Conservation (phyloP, 2,888 invertebrate species). For the Pseudeuparius sepicola region DNA sequence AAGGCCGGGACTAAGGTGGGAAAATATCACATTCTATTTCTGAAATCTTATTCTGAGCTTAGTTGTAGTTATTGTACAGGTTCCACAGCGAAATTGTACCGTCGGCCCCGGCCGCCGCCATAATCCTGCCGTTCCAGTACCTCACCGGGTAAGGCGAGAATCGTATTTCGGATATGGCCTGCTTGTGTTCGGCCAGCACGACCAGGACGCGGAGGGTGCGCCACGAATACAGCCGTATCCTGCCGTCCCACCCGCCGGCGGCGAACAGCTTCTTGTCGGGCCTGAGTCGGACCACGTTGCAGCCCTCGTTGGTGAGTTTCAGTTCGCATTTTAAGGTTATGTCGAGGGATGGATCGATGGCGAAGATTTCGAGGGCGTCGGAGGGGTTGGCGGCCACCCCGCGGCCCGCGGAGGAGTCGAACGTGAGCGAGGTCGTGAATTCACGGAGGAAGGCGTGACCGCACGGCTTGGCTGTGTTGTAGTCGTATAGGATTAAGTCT, state of each 20-base stretch:
- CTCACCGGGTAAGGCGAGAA: slow-evolving; percentile 57
- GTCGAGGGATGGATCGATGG: not conserved
- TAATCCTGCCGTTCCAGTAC: slow-evolving; percentile 63
- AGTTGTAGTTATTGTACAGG: slow-evolving; percentile 49
- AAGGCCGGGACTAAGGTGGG: no score
- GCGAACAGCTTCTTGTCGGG: slow-evolving; percentile 63
- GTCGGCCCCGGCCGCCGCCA: slow-evolving; percentile 66
- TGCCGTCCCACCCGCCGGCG: slow-evolving; percentile 67
- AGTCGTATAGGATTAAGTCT: slow-evolving; percentile 61
- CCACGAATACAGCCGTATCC: slow-evolving; percentile 56
- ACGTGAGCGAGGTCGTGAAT: slow-evolving; percentile 63
- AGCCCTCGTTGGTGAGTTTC: slow-evolving; percentile 62
- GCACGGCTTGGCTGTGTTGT: slow-evolving; percentile 48
- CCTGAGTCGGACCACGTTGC: slow-evolving; percentile 57
- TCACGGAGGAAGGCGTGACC: slow-evolving; percentile 48
- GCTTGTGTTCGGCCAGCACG: slow-evolving; percentile 62
- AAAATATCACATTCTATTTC: no score
- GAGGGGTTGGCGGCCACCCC: slow-evolving; percentile 60
- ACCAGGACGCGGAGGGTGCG: slow-evolving; percentile 61
- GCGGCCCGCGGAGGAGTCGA: slow-evolving; percentile 51
- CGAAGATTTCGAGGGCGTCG: slow-evolving; percentile 49
- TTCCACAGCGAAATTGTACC: slow-evolving; percentile 72
- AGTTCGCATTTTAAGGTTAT: slow-evolving; percentile 45
- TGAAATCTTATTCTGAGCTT: no score
- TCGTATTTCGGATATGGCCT: slow-evolving; percentile 56